phyloP scores from a whole-genome alignment of 2,113 vertebrate species.

The Zosterops japonicus region DNA sequence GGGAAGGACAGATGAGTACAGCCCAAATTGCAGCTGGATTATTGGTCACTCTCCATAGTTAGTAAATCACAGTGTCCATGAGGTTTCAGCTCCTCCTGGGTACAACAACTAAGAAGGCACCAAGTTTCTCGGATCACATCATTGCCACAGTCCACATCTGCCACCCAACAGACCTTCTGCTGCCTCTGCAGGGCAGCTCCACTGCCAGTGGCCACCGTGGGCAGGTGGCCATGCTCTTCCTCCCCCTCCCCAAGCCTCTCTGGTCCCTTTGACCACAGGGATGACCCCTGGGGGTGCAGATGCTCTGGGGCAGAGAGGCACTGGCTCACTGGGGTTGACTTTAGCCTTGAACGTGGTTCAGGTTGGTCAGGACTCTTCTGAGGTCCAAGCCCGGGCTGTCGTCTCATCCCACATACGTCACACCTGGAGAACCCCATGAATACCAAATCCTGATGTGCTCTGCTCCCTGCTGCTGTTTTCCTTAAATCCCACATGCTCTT shows the following conservation, averaged over 20 bases:
- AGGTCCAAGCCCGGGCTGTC: not conserved
- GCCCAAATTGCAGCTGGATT: not conserved
- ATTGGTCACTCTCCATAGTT: not conserved
- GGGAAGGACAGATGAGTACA: not conserved
- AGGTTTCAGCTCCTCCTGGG: not conserved
- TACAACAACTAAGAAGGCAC: not conserved
- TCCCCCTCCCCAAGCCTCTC: accelerated
- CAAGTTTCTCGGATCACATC: not conserved
- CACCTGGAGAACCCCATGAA: not conserved
- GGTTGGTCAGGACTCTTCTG: not conserved
- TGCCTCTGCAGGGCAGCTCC: not conserved
- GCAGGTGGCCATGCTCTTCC: not conserved
- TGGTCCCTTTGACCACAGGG: accelerated
- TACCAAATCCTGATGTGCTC: not conserved
- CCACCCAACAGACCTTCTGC: not conserved
- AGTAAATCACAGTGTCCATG: not conserved
- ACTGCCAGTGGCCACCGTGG: not conserved
- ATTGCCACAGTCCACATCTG: not conserved
- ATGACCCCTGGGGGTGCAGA: not conserved
- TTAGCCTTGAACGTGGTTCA: not conserved
- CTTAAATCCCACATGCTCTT: not conserved
- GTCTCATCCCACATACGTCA: accelerated
- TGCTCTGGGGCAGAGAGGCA: accelerated
- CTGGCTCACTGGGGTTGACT: not conserved
- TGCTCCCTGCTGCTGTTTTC: not conserved